These are phyloP conservation scores for Helogale parvula DNA, from an alignment of 2,113 vertebrate genomes.

Conservation along the genomic window DNA sequence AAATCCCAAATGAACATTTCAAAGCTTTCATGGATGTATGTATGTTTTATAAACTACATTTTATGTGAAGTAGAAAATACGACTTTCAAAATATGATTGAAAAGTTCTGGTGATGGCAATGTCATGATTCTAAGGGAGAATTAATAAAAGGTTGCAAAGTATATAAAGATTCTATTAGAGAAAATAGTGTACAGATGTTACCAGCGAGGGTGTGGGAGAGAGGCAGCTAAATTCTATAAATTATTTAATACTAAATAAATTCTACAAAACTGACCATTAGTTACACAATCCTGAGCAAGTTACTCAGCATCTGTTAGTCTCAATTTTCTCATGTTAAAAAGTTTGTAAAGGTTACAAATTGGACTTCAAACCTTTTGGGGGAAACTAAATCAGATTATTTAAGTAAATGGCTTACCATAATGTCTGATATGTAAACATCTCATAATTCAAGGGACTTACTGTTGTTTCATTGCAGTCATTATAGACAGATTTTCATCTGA, in stretches of 20 bases:
- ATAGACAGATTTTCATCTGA: neutral
- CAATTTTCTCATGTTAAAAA: neutral
- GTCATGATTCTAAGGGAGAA: neutral
- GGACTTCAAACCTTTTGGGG: neutral
- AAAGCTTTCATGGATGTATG: neutral
- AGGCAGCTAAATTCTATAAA: neutral
- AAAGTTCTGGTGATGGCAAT: neutral
- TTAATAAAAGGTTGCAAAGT: neutral
- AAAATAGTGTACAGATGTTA: neutral
- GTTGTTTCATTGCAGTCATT: neutral
- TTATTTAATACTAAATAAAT: neutral
- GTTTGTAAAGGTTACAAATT: neutral
- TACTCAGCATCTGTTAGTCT: neutral
- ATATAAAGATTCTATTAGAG: neutral
- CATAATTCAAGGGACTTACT: neutral
- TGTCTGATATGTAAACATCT: neutral
- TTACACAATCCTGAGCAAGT: neutral
- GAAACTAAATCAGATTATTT: neutral
- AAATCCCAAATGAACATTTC: slow-evolving; percentile 32
- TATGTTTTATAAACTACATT: slow-evolving; percentile 16
- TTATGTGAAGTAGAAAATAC: neutral
- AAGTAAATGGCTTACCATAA: neutral
- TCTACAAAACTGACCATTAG: neutral
- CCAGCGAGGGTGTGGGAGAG: neutral
- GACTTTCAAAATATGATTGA: slow-evolving; percentile 35